These are phyloP conservation scores for Patella caerulea DNA, from an alignment of 2,888 invertebrate species.

Conservation along the genomic window DNA sequence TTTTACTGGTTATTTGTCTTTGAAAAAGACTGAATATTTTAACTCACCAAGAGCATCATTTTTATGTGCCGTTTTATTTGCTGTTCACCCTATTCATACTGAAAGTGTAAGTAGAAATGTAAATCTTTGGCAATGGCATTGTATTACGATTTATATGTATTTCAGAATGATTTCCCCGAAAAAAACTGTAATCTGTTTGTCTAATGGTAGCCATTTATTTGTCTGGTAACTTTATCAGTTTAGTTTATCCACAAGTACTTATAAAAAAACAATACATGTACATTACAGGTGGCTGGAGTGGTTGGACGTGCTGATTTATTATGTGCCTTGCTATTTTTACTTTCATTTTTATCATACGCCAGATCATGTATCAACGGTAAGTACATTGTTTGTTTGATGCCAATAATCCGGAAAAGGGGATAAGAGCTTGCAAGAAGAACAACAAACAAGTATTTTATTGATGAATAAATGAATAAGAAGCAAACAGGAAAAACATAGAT, in stretches of 20 bases:
- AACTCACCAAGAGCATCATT: slow-evolving; percentile 72
- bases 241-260: too few species aligned
- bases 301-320: slow-evolving; percentile 94
- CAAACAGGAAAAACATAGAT: too few species aligned
- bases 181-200: too few species aligned
- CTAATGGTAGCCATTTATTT: too few species aligned
- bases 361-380: slow-evolving; percentile 63
- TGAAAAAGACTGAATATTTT: neutral
- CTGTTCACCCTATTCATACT: slow-evolving; percentile 92
- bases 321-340: slow-evolving; percentile 83
- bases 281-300: slow-evolving; percentile 82
- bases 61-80: slow-evolving; percentile 83
- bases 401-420: too few species aligned
- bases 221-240: too few species aligned
- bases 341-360: slow-evolving; percentile 80
- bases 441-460: too few species aligned
- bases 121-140: too few species aligned
- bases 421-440: too few species aligned
- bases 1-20: slow-evolving; percentile 42
- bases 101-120: slow-evolving; percentile 80
- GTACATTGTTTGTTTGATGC: neutral
- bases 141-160: too few species aligned
- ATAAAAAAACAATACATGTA: neutral
- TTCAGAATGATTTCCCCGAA: too few species aligned
- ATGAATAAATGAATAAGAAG: too few species aligned